Base-by-base conservation (phyloP, 2,113 vertebrate species). In the Hippocampus abdominalis region DNA sequence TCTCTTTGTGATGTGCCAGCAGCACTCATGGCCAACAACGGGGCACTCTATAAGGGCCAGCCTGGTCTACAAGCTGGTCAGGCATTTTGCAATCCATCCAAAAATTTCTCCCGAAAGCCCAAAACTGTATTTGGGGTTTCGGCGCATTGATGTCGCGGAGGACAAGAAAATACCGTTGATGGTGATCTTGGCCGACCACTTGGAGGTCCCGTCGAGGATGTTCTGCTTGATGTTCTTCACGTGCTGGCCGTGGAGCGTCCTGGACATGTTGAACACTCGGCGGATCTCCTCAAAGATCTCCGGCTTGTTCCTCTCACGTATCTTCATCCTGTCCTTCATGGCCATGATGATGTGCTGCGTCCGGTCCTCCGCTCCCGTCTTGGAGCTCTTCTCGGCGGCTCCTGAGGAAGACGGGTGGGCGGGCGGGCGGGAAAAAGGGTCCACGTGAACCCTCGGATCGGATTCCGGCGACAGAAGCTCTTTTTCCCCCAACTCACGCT, bases 311-410 rank as follows among this genome's bases (percentile, higher is more conserved):
- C 96, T 91, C 86, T 99, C 97, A 0, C 97, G 93, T 77, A 98
- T 98, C 85, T 98, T 99, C 97, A 99, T 98, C 64, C 96, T 93
- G 89, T 98, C 96, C 83, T 98, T 99, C 95, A 99, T 97, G 32
- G 97, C 95, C 89, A 94, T 96, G 88, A 98, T 98, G 82, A 99
- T 96, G 87, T 98, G 96, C 84, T 95, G 96, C 0, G 96, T 99
- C 48, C 95, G 90, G 72, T 99, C 96, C 88, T 99, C 97, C 0
- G 95, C 93, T 36, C 97, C 97, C 0, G 96, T 96, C 83, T 98
- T 98, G 0, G 92, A 98, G 88, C 96, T 96, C 89, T 99, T 99
- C 87, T 98, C 97, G 0, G 96, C 97, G 5, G 97, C 97, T 84
- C 97, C 97, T 99, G 77, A 48, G 29, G 66, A 57, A 0, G 18